Evolutionary conservation across 92 coral and sea anemone species (phyloP), one percentile per base, ranked within the genome.

Genomic region (Porites rus): DNA sequence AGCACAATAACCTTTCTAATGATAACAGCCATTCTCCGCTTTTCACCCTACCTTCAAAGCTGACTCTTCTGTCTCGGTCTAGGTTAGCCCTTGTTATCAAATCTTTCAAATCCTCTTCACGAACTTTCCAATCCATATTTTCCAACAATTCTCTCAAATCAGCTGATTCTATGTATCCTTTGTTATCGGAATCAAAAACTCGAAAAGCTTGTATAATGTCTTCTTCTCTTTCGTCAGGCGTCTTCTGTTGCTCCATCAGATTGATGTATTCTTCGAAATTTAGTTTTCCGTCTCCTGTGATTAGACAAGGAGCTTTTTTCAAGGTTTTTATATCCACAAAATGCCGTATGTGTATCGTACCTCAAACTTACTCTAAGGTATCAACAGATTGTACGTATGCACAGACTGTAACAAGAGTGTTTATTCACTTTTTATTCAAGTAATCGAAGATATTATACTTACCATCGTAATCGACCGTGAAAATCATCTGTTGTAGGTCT

Each of bases 121-220:
- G 79, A 25, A 84, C 88, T 63, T 84, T 85, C 77, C 86, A 88
- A 51, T 87, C 88, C 91, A 92, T 84, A 13, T 28, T 76, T 62
- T 88, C 84, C 22, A 94, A 64, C 10, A 88, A 87, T 4, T 90
- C 80, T 54, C 95, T 78, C 25, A 94, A 53, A 16, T 94, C 98
- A 17, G 83, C 85, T 53, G 98, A 90, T 10, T 92, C 94, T 22
- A 94, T 90, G 68, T 53, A 94, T 7, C 95, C 96, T 72, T 83
- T 94, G 88, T 82, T 72, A 10, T 92, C 98, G 2, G 94, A 71
- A 69, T 94, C 98, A 66, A 94, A 94, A 76, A 94, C 98, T 0
- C 91, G 74, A 89, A 93, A 94, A 20, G 98, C 98, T 69, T 66
- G 84, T 12, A 83, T 66, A 21, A 87, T 74, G 14, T 88, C 95